Base-by-base conservation (phyloP, 2,113 vertebrate genomes). In the Lepisosteus osseus region DNA sequence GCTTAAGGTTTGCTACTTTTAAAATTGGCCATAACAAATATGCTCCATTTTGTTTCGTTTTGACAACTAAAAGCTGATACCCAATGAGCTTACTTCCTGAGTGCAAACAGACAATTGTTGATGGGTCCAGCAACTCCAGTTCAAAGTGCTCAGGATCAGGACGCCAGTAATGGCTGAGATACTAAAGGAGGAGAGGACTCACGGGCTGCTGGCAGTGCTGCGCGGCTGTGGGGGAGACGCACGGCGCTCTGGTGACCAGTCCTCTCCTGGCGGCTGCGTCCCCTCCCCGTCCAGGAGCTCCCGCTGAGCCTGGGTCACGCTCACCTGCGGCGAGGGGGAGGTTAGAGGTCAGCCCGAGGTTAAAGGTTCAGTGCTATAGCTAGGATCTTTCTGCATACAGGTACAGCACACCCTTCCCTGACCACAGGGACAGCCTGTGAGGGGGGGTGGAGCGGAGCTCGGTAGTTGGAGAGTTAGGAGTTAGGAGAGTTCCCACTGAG, bases 241-340 rank as follows among this genome's bases (percentile, higher is more conserved):
- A 7, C 59, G 78, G 67, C 83, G 79, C 41, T 90, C 89, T 13
- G 82, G 82, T 12, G 72, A 82, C 45, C 79, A 84, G 70, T 88
- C 86, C 13, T 89, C 84, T 15, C 72, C 76, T 0, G 86, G 88
- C 1, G 87, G 86, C 0, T 84, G 83, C 62, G 90, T 83, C 0
- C 88, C 88, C 57, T 88, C 86, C 0, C 87, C 88, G 77, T 86
- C 87, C 3, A 88, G 78, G 40, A 84, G 82, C 73, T 89, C 88
- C 69, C 88, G 82, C 9, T 77, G 84, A 61, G 80, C 72, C 51
- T 71, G 47, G 54, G 66, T 74, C 17, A 29, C 44, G 15, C 63
- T 70, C 8, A 68, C 41, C 74, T 73, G 69, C 11, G 13, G 51
- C 6, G 65, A 13, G 41, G 41, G 41, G 13, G 29, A 29, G 7